Evolutionary conservation across 2,797 vertebrate genomes (phyloP).

Genomic region (Potorous gilbertii): DNA sequence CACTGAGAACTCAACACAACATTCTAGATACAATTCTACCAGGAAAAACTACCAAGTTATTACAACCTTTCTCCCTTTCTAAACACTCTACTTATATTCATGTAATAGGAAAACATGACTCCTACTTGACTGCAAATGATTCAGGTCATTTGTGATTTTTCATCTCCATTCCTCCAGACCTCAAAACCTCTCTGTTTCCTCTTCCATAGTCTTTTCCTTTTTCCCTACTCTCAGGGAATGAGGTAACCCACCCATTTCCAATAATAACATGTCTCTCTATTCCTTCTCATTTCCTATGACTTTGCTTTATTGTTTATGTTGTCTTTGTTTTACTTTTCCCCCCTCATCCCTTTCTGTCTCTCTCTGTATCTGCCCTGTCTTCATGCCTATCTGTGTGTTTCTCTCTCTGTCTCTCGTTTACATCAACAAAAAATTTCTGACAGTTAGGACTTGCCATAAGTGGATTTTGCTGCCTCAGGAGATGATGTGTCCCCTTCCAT

Average conservation of each 20-base stretch:
- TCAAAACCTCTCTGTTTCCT: not conserved
- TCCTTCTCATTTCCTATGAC: not conserved
- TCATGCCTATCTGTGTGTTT: not conserved
- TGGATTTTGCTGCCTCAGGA: not conserved
- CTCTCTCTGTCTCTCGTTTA: not conserved
- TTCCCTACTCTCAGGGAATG: not conserved
- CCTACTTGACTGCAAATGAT: not conserved
- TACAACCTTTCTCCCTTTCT: not conserved
- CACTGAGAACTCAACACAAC: not conserved
- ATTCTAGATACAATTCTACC: not conserved
- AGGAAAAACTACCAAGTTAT: not conserved
- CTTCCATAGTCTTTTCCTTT: not conserved
- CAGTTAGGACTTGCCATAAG: not conserved
- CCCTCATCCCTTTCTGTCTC: not conserved
- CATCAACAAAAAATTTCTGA: not conserved
- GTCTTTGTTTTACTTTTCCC: too few relatives aligned
- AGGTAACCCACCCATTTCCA: not conserved
- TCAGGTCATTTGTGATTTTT: not conserved
- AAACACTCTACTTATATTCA: not conserved
- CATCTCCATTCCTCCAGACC: not conserved
- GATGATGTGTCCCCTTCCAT: not conserved
- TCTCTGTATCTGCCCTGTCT: not conserved
- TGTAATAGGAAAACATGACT: not conserved
- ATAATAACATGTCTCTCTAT: not conserved
- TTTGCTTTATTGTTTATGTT: not conserved